A percentile compares a stretch with the other conserved stretches of the same genome.
These are phyloP conservation scores for Amaurobius ferox DNA, from an alignment of 2,888 invertebrate species.

Conservation along the genomic window DNA sequence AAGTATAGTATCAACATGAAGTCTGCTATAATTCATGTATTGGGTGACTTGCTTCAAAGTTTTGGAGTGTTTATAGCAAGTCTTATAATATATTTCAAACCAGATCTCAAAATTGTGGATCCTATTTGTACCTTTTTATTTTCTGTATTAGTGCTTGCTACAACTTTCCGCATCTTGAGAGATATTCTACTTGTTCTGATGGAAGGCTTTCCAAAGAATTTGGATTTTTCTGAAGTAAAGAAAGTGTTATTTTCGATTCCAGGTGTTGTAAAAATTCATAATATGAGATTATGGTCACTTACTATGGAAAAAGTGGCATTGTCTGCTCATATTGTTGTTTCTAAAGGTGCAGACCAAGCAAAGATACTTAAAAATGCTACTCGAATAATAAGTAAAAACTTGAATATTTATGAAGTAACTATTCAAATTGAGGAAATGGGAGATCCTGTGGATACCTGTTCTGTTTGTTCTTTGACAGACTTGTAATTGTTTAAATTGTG, in stretches of 20 bases:
- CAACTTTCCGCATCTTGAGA: slow-evolving; percentile 94
- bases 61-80: slow-evolving; percentile 95
- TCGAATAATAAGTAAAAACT: slow-evolving; percentile 86
- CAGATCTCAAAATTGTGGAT: slow-evolving; percentile 92
- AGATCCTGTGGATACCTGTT: too few relatives aligned
- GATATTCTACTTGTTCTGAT: slow-evolving; percentile 94
- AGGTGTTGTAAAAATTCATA: slow-evolving; percentile 95
- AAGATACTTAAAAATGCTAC: slow-evolving; percentile 88
- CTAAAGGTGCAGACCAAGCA: slow-evolving; percentile 88
- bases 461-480: too few relatives aligned
- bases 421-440: slow-evolving; percentile 95
- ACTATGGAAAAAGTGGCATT: slow-evolving; percentile 97
- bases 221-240: slow-evolving; percentile 86
- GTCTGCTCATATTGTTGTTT: slow-evolving; percentile 95
- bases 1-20: slow-evolving; percentile 89
- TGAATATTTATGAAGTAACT: slow-evolving; percentile 94
- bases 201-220: slow-evolving; percentile 86
- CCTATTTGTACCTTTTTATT: slow-evolving; percentile 98
- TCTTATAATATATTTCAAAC: slow-evolving; percentile 91
- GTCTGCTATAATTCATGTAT: slow-evolving; percentile 96
- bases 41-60: slow-evolving; percentile 96
- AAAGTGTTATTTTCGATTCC: slow-evolving; percentile 89
- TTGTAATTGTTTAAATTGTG: too few relatives aligned
- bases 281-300: slow-evolving; percentile 97
- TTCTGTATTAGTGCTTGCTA: slow-evolving; percentile 92